Percentiles rank a stretch among this genome's conserved stretches.
Conservation (phyloP, 1,140 invertebrate species). For the Zaprionus vittiger region DNA sequence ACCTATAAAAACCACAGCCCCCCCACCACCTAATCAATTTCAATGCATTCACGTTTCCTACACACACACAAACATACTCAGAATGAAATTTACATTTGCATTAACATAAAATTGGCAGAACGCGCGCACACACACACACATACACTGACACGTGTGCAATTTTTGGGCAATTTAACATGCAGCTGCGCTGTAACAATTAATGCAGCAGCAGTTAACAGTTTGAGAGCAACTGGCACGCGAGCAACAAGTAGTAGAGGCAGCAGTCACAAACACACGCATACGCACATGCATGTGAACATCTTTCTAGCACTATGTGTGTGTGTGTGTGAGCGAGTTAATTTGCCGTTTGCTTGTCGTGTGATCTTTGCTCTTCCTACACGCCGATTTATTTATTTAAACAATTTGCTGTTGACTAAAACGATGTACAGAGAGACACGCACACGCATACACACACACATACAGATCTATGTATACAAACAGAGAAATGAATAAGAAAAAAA, state of each 20-base stretch:
- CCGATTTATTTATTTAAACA: constrained; percentile 79
- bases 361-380: constrained; percentile 50
- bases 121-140: neutral
- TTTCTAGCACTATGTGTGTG: neutral
- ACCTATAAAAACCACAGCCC: neutral
- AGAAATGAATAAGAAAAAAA: constrained; percentile 43
- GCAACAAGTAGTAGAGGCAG: constrained; percentile 1
- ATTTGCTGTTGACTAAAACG: constrained; percentile 68
- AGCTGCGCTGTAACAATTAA: constrained; percentile 17
- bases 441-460: constrained; percentile 19
- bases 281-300: neutral
- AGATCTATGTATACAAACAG: constrained; percentile 1
- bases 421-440: constrained; percentile 30
- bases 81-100: neutral
- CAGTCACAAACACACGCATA: neutral
- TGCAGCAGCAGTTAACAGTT: constrained; percentile 25
- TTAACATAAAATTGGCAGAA: constrained; percentile 5
- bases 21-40: neutral
- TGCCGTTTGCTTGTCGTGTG: constrained; percentile 46
- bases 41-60: neutral
- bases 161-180: neutral
- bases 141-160: neutral
- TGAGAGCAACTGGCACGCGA: constrained; percentile 14
- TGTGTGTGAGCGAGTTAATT: constrained; percentile 44
- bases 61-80: neutral